Evolutionary conservation across 1,140 invertebrate species (phyloP).

Genomic region (Formica selysi): DNA sequence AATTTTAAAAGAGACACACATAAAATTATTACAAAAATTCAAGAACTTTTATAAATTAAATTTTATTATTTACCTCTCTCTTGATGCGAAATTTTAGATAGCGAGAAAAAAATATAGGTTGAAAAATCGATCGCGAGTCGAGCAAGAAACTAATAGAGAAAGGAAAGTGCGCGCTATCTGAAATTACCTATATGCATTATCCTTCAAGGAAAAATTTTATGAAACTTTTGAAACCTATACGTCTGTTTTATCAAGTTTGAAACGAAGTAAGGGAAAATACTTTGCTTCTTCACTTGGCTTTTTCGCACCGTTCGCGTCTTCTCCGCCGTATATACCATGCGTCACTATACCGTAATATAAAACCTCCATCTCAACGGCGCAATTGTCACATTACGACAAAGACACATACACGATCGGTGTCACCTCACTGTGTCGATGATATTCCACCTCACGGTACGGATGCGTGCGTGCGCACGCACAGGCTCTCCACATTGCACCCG

Average conservation of each 20-base stretch:
- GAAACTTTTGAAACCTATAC: neutral
- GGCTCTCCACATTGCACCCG: conserved; percentile 37
- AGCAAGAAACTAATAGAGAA: neutral
- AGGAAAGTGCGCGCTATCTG: neutral
- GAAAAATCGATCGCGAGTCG: neutral
- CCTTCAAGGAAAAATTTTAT: neutral
- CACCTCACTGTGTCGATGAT: conserved; percentile 52
- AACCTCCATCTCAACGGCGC: conserved; percentile 43
- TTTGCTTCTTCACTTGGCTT: neutral
- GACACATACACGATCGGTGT: conserved; percentile 35
- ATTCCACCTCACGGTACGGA: conserved; percentile 49
- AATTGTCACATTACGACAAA: conserved; percentile 26
- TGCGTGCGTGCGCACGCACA: conserved; percentile 50
- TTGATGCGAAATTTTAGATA: neutral
- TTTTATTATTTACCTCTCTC: neutral
- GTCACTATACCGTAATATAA: conserved; percentile 24
- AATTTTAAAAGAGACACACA: neutral
- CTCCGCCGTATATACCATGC: neutral
- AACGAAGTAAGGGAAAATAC: neutral
- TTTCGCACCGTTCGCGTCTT: conserved; percentile 2
- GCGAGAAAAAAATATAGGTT: neutral
- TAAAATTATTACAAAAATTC: neutral
- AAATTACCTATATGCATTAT: neutral
- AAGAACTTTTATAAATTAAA: neutral
- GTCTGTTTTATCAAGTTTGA: neutral